phyloP scores from a whole-genome alignment of 1,140 invertebrate species.

The Belonocnema kinseyi region DNA sequence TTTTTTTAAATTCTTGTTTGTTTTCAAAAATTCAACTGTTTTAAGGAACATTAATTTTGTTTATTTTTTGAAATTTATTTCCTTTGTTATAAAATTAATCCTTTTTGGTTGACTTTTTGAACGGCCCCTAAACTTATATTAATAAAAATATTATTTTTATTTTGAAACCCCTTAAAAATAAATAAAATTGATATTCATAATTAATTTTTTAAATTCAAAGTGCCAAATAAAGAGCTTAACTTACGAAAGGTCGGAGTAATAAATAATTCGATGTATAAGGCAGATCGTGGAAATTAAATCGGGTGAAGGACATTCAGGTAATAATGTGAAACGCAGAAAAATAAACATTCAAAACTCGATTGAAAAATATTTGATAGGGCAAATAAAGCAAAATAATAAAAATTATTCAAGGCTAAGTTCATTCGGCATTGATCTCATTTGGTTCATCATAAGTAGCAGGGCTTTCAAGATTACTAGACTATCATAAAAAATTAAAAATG shows the following conservation, averaged over 20 bases:
- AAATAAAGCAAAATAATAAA: background rate
- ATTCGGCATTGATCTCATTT: conserved; percentile 19
- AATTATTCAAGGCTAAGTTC: conserved; percentile 8
- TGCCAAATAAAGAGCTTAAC: background rate
- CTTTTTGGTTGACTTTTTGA: too few relatives aligned
- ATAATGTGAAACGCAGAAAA: background rate
- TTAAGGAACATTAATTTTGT: too few relatives aligned
- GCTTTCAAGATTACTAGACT: background rate
- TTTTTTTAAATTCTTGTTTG: too few relatives aligned
- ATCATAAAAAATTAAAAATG: background rate
- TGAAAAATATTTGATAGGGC: background rate
- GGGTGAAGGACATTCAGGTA: conserved; percentile 22
- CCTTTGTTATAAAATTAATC: too few relatives aligned
- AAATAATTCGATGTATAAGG: conserved; percentile 14
- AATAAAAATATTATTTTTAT: too few relatives aligned
- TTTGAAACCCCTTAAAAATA: too few relatives aligned
- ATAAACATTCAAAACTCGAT: background rate
- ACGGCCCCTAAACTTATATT: too few relatives aligned
- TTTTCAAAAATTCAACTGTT: too few relatives aligned
- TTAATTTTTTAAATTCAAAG: too few relatives aligned
- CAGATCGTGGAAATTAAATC: background rate
- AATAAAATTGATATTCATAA: too few relatives aligned
- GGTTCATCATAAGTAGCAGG: background rate
- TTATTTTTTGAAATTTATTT: too few relatives aligned
- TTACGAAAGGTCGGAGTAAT: background rate